These are phyloP conservation scores for Pampus argenteus DNA, from an alignment of 2,797 vertebrate genomes.

Conservation along the genomic window DNA sequence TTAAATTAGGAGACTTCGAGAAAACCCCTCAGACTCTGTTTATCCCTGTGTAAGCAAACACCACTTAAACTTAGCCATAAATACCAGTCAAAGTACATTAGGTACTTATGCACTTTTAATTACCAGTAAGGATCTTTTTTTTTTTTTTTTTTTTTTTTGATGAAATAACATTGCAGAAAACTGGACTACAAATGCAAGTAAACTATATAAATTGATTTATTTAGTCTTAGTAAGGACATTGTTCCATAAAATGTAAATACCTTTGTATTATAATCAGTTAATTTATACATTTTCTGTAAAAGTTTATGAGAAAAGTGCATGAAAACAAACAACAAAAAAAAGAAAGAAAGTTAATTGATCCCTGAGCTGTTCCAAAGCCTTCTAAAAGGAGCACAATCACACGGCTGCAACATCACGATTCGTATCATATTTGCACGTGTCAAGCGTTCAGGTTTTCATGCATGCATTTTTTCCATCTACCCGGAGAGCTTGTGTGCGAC, in stretches of 20 bases:
- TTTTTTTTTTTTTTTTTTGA: slow-evolving; percentile 32
- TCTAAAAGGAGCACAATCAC: slow-evolving; percentile 11
- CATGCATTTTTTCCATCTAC: slow-evolving; percentile 28
- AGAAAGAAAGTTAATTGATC: background rate
- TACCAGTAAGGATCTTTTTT: slow-evolving; percentile 40
- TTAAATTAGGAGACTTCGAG: slow-evolving; percentile 84
- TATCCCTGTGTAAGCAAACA: slow-evolving; percentile 71
- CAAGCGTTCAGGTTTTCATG: slow-evolving; percentile 16
- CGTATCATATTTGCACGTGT: slow-evolving; percentile 32
- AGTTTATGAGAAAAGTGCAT: background rate
- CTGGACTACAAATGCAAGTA: too few species aligned
- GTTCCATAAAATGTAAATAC: slow-evolving; percentile 19
- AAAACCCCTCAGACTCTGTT: slow-evolving; percentile 78
- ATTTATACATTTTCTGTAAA: background rate
- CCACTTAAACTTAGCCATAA: slow-evolving; percentile 59
- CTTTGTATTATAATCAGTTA: background rate
- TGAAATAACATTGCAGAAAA: slow-evolving; percentile 15
- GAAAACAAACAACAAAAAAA: slow-evolving; percentile 17
- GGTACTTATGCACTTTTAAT: slow-evolving; percentile 60
- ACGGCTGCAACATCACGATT: slow-evolving; percentile 5
- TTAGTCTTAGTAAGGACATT: slow-evolving; percentile 11
- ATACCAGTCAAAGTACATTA: slow-evolving; percentile 61
- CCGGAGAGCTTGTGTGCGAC: slow-evolving; percentile 44
- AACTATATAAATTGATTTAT: too few species aligned
- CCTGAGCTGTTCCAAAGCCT: background rate